Percentiles rank a stretch among this genome's conserved stretches.
These are phyloP conservation scores for Parambassis ranga DNA, from an alignment of 2,797 vertebrate genomes.

Conservation along the genomic window DNA sequence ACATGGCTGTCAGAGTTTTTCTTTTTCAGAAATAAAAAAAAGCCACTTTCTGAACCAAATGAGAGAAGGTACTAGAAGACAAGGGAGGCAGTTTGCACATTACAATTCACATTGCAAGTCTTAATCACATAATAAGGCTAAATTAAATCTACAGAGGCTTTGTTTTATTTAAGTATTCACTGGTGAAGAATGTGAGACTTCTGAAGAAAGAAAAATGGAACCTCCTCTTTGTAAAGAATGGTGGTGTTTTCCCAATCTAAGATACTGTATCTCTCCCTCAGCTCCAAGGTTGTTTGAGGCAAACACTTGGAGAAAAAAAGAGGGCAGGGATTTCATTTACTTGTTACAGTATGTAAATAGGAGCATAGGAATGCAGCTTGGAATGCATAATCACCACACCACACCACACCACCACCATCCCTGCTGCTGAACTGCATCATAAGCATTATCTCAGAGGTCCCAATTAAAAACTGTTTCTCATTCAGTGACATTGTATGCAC, in stretches of 20 bases:
- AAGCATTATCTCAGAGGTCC: conserved; percentile 48
- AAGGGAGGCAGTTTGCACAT: not conserved
- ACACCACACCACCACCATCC: not conserved
- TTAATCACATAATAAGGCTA: conserved; percentile 34
- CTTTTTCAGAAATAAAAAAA: too few species aligned
- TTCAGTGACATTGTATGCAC: conserved; percentile 29
- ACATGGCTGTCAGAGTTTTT: conserved; percentile 7
- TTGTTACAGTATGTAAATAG: conserved; percentile 25
- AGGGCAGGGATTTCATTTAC: conserved; percentile 5
- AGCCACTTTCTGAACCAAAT: not conserved
- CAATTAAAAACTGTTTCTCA: conserved; percentile 65
- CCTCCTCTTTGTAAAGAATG: not conserved
- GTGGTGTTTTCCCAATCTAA: not conserved
- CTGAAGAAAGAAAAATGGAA: not conserved
- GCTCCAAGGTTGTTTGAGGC: conserved; percentile 3
- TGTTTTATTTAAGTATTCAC: conserved; percentile 28
- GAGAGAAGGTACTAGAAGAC: not conserved
- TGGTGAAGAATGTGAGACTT: conserved; percentile 30
- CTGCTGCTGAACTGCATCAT: conserved; percentile 40
- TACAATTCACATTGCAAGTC: not conserved
- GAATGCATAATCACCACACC: conserved; percentile 27
- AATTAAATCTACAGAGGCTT: conserved; percentile 30
- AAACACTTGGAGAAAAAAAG: not conserved
- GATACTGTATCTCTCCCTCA: not conserved
- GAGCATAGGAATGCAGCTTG: conserved; percentile 5